Evolutionary conservation across 2,888 invertebrate genomes (phyloP), one percentile per base, ranked within the genome.

Genomic region (Dioctria rufipes): DNA sequence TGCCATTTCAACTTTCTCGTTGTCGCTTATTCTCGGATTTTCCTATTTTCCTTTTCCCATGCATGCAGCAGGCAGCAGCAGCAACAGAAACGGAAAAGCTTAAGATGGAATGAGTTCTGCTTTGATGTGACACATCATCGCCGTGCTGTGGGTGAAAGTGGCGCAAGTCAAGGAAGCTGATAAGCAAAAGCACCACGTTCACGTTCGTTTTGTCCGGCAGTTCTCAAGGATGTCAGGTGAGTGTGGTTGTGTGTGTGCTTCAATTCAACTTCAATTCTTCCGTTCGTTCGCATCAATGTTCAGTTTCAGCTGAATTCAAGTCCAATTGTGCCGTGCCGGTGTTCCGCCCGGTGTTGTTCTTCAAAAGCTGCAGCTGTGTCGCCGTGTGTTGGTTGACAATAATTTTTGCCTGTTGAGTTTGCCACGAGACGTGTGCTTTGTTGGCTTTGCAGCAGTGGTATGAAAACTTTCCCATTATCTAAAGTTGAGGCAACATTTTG

Each of bases 1-100:
- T 43, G 75, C 75, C 43, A 60, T 75, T 75, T 60, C 75, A 9
- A 4, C 5, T 60, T 60, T 60, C 60, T 5, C 60, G n/a, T 60
- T 60, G n/a, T 25, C 25, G 25, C 25, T 25, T 25, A 25, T 25
- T 25, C 25, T 25, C 25, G 25, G 25, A 11, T 58, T 73, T 73
- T 73, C 73, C 51, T 39, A 25, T 71, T 71, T 73, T 40, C 73
- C 58, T 11, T n/a, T 8, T 43, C 40, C 69, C 49, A 39, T 54
- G 40, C n/a, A 11, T 37, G 58, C 71, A 71, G 8, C 37, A 2
- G 67, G 43, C 13, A 43, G 49, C 40, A 46, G 43, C 25, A 25
- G 25, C 25, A 25, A 25, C 25, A 25, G 25, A 25, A 25, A 25
- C 25, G 25, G 25, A 25, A 25, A 25, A 25, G 25, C 25, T 25